Conservation (phyloP, 2,797 vertebrate species). For the Sylvia borin region DNA sequence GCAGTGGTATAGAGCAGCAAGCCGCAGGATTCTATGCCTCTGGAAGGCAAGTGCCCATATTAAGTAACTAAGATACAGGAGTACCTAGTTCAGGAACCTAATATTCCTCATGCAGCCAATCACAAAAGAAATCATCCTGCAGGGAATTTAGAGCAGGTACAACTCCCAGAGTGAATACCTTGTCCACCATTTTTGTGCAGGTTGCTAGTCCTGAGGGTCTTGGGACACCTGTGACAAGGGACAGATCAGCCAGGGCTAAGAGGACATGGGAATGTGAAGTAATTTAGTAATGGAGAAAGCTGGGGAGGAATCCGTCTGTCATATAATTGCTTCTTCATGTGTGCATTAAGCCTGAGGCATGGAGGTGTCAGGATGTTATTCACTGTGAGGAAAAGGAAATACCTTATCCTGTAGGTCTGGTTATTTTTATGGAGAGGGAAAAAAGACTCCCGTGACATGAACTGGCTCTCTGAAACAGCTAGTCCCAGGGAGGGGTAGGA, state of each 20-base stretch:
- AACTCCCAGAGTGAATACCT: neutral
- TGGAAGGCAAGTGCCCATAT: neutral
- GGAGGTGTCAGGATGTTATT: conserved; percentile 35
- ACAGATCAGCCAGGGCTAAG: neutral
- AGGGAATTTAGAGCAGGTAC: neutral
- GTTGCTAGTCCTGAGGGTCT: neutral
- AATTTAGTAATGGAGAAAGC: neutral
- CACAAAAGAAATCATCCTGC: neutral
- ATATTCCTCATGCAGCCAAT: neutral
- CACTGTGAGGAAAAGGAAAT: conserved; percentile 32
- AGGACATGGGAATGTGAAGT: neutral
- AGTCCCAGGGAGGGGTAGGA: neutral
- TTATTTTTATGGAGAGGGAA: conserved; percentile 15
- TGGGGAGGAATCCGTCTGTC: neutral
- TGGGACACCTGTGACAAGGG: neutral
- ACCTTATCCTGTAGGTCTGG: neutral
- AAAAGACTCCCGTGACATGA: neutral
- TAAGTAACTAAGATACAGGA: neutral
- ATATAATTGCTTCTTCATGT: conserved; percentile 15
- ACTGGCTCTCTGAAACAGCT: neutral
- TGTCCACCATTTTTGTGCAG: neutral
- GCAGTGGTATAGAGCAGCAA: neutral
- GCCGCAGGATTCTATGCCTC: neutral
- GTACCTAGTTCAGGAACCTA: neutral
- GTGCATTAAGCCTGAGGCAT: neutral